Base-by-base conservation (phyloP, 2,888 invertebrate genomes). In the Corythucha ciliata region DNA sequence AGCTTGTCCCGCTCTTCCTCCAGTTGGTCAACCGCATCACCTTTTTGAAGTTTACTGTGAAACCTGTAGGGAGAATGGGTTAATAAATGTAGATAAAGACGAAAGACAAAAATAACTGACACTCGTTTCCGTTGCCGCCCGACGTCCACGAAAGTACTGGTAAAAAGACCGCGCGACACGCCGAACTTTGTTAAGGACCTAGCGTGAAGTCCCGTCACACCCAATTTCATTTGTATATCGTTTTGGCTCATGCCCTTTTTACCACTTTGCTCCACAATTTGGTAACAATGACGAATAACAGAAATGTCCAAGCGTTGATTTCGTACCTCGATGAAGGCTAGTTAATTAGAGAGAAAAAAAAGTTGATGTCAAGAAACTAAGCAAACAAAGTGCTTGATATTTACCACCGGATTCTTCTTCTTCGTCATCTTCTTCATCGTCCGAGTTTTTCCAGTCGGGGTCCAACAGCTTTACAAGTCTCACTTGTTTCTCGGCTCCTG, bases 111-210 rank as follows among this genome's bases (percentile, higher is more conserved):
- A n/a, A n/a, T n/a, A n/a, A n/a, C 68, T 62, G 65, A 74, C 63
- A 69, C 72, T 8, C 69, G 67, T 1, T 72, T 67, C 36, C 77
- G 67, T 58, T 78, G 76, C 32, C 76, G 68, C 7, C 78, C 78
- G 34, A 70, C 64, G 58, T 77, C 76, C 37, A 72, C 70, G 64
- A 74, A 69, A 55, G 74, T 72, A 1, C 69, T 68, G 10, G 71
- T 70, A 4, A 76, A 66, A n/a, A 71, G 60, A 54, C 64, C 66
- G 24, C 60, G 58, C 51, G 66, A 72, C 29, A 66, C 65, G 18
- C 76, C 61, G 57, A 71, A 72, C 27, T 74, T 70, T n/a, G 64
- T 63, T 27, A 73, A 59, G 4, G 70, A 68, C 2, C 77, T 66
- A 1, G 72, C 65, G n/a, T 70, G 68, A 1, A 73, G 63, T 48